phyloP scores from a whole-genome alignment of 2,888 invertebrate genomes.

The Eupithecia exiguata region DNA sequence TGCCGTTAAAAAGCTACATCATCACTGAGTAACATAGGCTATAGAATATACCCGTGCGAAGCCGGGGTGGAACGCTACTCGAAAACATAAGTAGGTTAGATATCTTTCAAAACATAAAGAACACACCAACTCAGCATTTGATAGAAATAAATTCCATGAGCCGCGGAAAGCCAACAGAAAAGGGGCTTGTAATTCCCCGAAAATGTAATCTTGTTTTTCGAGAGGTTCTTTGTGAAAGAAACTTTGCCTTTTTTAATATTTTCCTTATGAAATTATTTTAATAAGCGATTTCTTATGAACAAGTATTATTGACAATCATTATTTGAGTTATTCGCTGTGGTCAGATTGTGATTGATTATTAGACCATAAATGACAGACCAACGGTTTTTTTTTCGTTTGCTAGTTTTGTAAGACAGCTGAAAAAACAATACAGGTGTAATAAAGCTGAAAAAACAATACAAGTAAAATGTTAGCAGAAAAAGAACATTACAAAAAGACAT shows the following conservation, averaged over 20 bases:
- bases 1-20: no score
- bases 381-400: not conserved
- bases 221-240: slow-evolving; percentile 49
- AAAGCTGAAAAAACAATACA: no score
- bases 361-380: not conserved
- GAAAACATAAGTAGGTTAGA: not conserved
- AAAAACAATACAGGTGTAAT: no score
- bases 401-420: not conserved
- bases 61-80: no score
- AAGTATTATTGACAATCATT: not conserved
- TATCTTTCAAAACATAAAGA: slow-evolving; percentile 1
- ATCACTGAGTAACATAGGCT: no score
- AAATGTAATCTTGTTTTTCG: slow-evolving; percentile 51
- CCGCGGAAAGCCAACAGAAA: slow-evolving; percentile 35
- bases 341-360: not conserved
- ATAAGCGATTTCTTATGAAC: not conserved
- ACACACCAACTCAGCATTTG: slow-evolving; percentile 12
- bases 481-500: no score
- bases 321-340: not conserved
- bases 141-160: slow-evolving; percentile 34
- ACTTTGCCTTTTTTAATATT: not conserved
- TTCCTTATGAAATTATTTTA: not conserved
- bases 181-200: slow-evolving; percentile 42
- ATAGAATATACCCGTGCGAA: no score
- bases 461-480: no score